phyloP scores from a whole-genome alignment of 2,888 invertebrate species.

The Biston stratarius region DNA sequence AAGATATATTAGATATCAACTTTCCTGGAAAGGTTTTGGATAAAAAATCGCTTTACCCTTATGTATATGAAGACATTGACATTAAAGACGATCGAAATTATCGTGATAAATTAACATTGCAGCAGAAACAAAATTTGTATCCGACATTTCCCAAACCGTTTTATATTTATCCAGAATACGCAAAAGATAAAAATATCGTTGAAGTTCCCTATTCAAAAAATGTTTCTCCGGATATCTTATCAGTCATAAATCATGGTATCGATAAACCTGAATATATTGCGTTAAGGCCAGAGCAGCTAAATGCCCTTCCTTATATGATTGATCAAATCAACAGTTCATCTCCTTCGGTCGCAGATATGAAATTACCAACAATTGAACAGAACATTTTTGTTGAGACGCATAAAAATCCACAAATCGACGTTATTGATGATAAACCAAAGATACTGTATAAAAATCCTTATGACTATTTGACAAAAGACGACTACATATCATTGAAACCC shows the following conservation, averaged over 20 bases:
- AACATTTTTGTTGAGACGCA: not conserved
- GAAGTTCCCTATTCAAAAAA: not conserved
- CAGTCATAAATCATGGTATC: not conserved
- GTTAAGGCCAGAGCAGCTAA: not conserved
- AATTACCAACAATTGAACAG: not conserved
- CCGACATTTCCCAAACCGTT: not conserved
- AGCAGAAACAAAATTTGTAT: not conserved
- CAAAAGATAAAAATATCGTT: not conserved
- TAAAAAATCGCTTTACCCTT: not conserved
- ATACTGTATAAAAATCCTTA: not conserved
- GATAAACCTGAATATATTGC: not conserved
- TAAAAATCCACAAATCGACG: not conserved
- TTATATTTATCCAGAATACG: conserved; percentile 1
- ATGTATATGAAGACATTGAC: not conserved
- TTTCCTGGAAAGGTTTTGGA: not conserved
- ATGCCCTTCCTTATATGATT: no score
- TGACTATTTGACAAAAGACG: not conserved
- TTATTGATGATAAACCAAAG: not conserved
- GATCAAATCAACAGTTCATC: not conserved
- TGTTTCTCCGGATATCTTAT: not conserved
- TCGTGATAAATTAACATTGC: not conserved
- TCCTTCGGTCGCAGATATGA: not conserved
- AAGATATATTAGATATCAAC: not conserved
- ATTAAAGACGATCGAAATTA: not conserved
- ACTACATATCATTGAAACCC: not conserved